These are phyloP conservation scores for Chloebia gouldiae DNA, from an alignment of 2,113 vertebrate genomes.

Conservation along the genomic window DNA sequence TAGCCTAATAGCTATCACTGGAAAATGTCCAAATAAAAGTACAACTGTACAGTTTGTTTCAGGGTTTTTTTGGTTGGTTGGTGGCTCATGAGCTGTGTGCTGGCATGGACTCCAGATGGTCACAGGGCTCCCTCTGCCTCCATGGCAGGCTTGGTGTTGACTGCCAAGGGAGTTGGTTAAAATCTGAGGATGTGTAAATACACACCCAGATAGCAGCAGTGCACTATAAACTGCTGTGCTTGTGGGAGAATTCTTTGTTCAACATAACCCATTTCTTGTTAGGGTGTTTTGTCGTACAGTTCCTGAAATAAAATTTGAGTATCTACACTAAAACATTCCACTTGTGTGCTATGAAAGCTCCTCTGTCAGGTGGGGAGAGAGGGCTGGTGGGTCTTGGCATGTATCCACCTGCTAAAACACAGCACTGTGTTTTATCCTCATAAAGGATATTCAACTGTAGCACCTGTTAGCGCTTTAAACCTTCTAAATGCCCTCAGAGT, in stretches of 20 bases:
- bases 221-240: neutral
- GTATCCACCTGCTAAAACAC: rapidly evolving
- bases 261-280: neutral
- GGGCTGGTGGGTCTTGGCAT: neutral
- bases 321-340: neutral
- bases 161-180: neutral
- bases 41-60: slow-evolving; percentile 68
- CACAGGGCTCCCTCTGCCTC: neutral
- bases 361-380: neutral
- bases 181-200: neutral
- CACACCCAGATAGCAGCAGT: neutral
- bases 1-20: slow-evolving; percentile 83
- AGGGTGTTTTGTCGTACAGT: neutral
- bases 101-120: rapidly evolving
- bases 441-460: neutral
- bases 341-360: neutral
- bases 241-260: neutral
- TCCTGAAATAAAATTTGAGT: neutral
- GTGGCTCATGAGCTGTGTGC: neutral
- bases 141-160: neutral
- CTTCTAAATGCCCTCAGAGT: too few species aligned
- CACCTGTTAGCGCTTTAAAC: neutral
- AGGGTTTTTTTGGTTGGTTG: neutral
- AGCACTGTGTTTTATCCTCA: neutral
- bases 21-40: slow-evolving; percentile 90